Percentiles rank a stretch among this genome's conserved stretches.
These are phyloP conservation scores for Andrena camellia DNA, from an alignment of 2,888 invertebrate genomes.

Conservation along the genomic window DNA sequence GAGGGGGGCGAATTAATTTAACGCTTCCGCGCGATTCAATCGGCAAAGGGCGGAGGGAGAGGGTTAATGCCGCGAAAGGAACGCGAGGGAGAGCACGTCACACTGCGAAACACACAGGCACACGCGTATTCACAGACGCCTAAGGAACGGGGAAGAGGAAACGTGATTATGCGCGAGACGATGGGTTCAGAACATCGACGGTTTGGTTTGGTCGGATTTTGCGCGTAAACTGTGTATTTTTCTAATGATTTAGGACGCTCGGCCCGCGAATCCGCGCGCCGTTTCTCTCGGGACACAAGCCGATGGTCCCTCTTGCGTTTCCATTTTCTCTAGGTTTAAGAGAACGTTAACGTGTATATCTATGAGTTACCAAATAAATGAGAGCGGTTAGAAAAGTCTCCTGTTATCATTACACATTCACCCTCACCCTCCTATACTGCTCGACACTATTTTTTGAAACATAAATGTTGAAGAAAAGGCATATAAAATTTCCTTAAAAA, in stretches of 20 bases:
- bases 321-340: constrained; percentile 69
- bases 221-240: constrained; percentile 82
- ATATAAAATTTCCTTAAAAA: too few species aligned
- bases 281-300: not conserved
- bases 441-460: too few species aligned
- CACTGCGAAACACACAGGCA: constrained; percentile 28
- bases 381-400: constrained; percentile 79
- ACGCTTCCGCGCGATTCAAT: constrained; percentile 49
- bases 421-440: too few species aligned
- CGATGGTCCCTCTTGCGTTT: constrained; percentile 44
- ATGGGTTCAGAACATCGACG: constrained; percentile 67
- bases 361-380: constrained; percentile 84
- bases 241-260: constrained; percentile 79
- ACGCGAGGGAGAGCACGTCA: constrained; percentile 18
- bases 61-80: constrained; percentile 42
- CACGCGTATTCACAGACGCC: constrained; percentile 36
- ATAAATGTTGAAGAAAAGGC: too few species aligned
- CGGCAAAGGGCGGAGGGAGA: constrained; percentile 18
- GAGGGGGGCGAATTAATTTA: constrained; percentile 40
- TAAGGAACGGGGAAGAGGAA: constrained; percentile 47
- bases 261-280: constrained; percentile 27
- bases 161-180: constrained; percentile 54
- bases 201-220: constrained; percentile 64
- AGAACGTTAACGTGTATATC: constrained; percentile 77
- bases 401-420: not conserved